Percentiles rank a stretch among this genome's conserved stretches.
phyloP scores from a whole-genome alignment of 2,888 invertebrate genomes.

The Dolichomitus sp. region DNA sequence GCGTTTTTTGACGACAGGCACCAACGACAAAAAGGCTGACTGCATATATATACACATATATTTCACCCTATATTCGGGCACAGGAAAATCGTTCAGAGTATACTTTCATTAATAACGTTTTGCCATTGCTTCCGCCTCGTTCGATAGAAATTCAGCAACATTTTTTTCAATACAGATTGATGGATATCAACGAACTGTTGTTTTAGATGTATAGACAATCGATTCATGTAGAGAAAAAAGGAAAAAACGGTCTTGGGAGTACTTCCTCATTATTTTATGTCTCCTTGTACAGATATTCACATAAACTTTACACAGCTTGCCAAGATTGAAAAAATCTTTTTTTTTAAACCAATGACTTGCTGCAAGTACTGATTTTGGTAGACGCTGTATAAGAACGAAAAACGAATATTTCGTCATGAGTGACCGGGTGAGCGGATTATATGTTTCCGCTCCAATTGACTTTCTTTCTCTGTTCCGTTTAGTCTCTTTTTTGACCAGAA shows the following conservation, averaged over 20 bases:
- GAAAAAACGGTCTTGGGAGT: no score
- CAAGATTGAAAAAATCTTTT: no score
- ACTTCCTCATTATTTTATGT: no score
- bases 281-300: no score
- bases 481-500: constrained; percentile 13
- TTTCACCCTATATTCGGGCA: constrained; percentile 1
- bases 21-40: constrained; percentile 10
- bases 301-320: no score
- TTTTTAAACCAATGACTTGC: background rate
- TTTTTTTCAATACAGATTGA: constrained; percentile 46
- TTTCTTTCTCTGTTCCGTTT: constrained; percentile 15
- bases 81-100: constrained; percentile 44
- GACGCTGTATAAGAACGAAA: background rate
- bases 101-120: constrained; percentile 61
- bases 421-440: background rate
- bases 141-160: constrained; percentile 40
- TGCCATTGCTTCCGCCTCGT: constrained; percentile 41
- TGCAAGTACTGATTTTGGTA: background rate
- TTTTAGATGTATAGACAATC: background rate
- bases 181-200: background rate
- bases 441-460: constrained; percentile 34
- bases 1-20: constrained; percentile 53
- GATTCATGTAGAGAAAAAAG: no score
- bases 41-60: background rate
- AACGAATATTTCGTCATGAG: constrained; percentile 7